Percentiles rank a stretch among this genome's conserved stretches.
Evolutionary conservation across 2,888 invertebrate species (phyloP).

Genomic region (Nipponacmea schrenckii): DNA sequence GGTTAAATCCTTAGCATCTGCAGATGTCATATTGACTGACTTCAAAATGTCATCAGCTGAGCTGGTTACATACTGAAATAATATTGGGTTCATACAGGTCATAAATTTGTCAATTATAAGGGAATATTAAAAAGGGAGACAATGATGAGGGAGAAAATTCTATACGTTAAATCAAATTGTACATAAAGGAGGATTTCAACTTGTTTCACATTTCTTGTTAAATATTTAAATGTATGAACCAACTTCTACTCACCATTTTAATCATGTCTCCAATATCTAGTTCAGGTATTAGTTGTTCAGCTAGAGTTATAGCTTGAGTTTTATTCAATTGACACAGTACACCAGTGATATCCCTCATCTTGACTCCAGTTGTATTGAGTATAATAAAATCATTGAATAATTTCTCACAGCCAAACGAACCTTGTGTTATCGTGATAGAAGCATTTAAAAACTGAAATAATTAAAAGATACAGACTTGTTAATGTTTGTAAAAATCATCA

Average conservation of each 20-base stretch:
- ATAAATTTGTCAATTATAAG: background rate
- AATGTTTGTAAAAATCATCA: too few relatives aligned
- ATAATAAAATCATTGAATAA: slow-evolving; percentile 29
- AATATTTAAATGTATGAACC: too few relatives aligned
- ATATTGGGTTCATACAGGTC: slow-evolving; percentile 1
- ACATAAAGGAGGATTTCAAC: too few relatives aligned
- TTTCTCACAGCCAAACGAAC: slow-evolving; percentile 25
- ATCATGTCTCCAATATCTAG: slow-evolving; percentile 53
- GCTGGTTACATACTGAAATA: slow-evolving; percentile 40
- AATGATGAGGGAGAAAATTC: background rate
- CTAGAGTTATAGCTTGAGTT: slow-evolving; percentile 31
- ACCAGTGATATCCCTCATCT: slow-evolving; percentile 37
- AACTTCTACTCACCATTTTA: slow-evolving; percentile 42
- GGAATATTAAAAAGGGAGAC: background rate
- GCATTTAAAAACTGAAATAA: slow-evolving; percentile 28
- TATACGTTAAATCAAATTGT: background rate
- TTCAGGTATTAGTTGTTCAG: slow-evolving; percentile 41
- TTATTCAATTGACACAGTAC: slow-evolving; percentile 46
- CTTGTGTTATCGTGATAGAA: slow-evolving; percentile 19
- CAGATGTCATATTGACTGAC: slow-evolving; percentile 39
- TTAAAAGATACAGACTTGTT: too few relatives aligned
- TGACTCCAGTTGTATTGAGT: slow-evolving; percentile 26
- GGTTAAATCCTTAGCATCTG: slow-evolving; percentile 35
- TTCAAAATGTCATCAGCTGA: slow-evolving; percentile 35
- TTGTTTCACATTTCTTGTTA: background rate